Evolutionary conservation across 1,140 invertebrate genomes (phyloP).

Genomic region (Manduca sexta): DNA sequence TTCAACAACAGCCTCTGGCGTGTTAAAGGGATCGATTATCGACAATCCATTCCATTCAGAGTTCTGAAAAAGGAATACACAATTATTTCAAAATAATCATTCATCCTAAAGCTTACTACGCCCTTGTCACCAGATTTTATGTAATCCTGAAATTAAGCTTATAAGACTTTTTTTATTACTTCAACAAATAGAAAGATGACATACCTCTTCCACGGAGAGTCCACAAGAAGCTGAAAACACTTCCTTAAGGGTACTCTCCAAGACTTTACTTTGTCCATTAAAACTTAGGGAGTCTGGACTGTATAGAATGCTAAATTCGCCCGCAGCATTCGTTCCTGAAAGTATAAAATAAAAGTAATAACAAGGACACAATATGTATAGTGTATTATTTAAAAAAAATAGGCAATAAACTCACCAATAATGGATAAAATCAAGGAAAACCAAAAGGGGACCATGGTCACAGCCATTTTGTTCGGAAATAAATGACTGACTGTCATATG

Average conservation of each 20-base stretch:
- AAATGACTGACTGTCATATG: constrained; percentile 61
- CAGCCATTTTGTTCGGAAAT: constrained; percentile 53
- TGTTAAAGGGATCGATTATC: constrained; percentile 82
- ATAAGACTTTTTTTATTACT: no score
- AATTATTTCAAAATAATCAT: no score
- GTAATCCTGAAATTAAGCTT: constrained; percentile 3
- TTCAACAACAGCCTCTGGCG: constrained; percentile 84
- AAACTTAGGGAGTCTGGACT: constrained; percentile 79
- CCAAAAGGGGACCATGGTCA: constrained; percentile 51
- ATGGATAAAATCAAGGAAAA: constrained; percentile 45
- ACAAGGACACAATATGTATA: not conserved
- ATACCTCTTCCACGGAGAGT: constrained; percentile 77
- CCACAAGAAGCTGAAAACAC: constrained; percentile 82
- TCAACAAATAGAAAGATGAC: not conserved
- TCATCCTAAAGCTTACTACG: no score
- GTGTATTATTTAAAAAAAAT: not conserved
- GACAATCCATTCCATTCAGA: constrained; percentile 81
- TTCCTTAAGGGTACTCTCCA: constrained; percentile 78
- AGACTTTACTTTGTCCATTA: constrained; percentile 66
- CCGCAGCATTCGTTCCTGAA: constrained; percentile 76
- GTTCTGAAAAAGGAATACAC: constrained; percentile 69
- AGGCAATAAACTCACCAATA: constrained; percentile 40
- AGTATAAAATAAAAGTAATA: constrained; percentile 21
- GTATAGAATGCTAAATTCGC: constrained; percentile 80
- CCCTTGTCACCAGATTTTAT: constrained; percentile 6